Evolutionary conservation across 2,797 vertebrate genomes (phyloP).

Genomic region (Sebastes taczanowskii): DNA sequence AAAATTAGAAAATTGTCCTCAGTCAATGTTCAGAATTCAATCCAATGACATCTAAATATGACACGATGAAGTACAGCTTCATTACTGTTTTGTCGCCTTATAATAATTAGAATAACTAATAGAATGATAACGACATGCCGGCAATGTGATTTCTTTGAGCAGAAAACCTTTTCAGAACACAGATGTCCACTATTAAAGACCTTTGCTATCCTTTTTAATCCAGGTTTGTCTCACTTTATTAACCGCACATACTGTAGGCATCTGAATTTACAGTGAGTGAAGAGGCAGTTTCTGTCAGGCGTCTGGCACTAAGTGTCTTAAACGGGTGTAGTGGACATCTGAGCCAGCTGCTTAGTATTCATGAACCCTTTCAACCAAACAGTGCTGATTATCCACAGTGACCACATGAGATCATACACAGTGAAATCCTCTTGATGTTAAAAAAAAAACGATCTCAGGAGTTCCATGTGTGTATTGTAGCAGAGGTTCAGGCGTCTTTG

Average conservation of each 20-base stretch:
- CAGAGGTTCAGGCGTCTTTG: background rate
- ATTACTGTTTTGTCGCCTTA: background rate
- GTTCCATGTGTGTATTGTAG: background rate
- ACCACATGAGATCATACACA: background rate
- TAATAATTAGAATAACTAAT: background rate
- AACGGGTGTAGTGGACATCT: conserved; percentile 18
- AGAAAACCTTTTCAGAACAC: background rate
- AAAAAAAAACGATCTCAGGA: background rate
- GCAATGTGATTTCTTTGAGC: background rate
- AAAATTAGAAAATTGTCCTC: background rate
- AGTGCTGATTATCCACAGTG: conserved; percentile 3
- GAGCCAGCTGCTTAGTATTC: conserved; percentile 38
- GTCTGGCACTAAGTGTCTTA: conserved; percentile 22
- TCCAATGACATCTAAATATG: background rate
- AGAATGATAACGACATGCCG: background rate
- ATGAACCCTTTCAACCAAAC: conserved; percentile 34
- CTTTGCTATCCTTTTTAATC: background rate
- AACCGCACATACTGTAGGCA: conserved; percentile 3
- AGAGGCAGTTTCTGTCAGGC: background rate
- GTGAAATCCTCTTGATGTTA: background rate
- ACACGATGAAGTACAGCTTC: background rate
- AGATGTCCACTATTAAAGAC: background rate
- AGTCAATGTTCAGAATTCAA: background rate
- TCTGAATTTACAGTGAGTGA: conserved; percentile 7
- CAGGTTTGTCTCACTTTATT: conserved; percentile 9